Percentiles rank a stretch among this genome's conserved stretches.
These are phyloP conservation scores for Paracentrotus lividus DNA, from an alignment of 53 echinoderm and acorn worm species.

Conservation along the genomic window DNA sequence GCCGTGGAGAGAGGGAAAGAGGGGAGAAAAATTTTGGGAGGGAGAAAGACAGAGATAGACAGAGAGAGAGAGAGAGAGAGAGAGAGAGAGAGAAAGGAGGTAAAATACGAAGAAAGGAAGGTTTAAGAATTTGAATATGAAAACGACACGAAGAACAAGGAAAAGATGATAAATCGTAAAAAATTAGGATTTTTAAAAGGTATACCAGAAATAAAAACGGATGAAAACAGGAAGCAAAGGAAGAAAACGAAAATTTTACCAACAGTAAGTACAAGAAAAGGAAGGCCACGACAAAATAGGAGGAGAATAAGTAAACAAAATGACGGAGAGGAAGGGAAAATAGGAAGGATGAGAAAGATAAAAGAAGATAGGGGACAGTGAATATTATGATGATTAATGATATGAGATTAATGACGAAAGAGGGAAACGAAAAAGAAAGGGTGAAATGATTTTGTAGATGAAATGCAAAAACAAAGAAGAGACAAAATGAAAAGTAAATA, in stretches of 20 bases:
- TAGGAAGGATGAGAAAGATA: neutral
- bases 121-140: neutral
- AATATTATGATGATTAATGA: neutral
- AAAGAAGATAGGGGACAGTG: neutral
- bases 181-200: neutral
- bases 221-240: neutral
- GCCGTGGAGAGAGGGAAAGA: too few relatives aligned
- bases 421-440: neutral
- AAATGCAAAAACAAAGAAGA: neutral
- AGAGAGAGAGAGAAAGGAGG: neutral
- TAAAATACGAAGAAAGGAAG: neutral
- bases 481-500: constrained; percentile 23
- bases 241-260: neutral
- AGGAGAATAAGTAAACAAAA: neutral
- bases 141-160: neutral
- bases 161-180: neutral
- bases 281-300: too few relatives aligned
- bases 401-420: neutral
- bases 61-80: neutral
- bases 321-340: neutral
- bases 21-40: neutral
- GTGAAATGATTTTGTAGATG: neutral
- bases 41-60: neutral
- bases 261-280: neutral
- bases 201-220: too few relatives aligned